Evolutionary conservation across 2,888 invertebrate genomes (phyloP), one percentile per base, ranked within the genome.

Genomic region (Diaperis boleti): DNA sequence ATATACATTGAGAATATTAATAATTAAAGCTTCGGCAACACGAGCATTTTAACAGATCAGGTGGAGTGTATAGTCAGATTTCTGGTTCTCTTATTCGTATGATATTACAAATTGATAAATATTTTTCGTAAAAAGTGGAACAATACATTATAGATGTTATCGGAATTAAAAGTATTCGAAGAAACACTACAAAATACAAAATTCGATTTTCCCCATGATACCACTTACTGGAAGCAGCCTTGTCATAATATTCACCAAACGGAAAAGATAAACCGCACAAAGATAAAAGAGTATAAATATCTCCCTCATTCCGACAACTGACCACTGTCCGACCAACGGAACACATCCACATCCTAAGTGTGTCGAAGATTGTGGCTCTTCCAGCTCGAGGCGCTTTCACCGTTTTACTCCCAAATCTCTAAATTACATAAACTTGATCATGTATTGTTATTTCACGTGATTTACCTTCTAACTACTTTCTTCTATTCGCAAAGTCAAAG

Each of bases 401-500:
- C 42, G 10, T 42, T 22, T 20, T 20, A 10, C 18, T 13, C 45
- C 45, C 26, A 26, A 45, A 22, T 18, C 17, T 14, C 42, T 35
- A 35, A 42, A 13, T 45, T 45, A 45, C 45, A 45, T 45, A 45
- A 45, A 26, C 11, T 7, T 17, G 3, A 42, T 20, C 42, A 42
- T 45, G 10, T 5, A 42, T 29, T 45, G 29, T 42, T 18, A 13
- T 42, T 37, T 50, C 35, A 37, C 37, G 35, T 50, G 50, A 50
- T 50, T 20, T 29, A 29, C 13, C n/a, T 11, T 45, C 20, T n/a
- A n/a, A n/a, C n/a, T 13, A 37, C 50, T 50, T 50, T 52, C 52
- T 35, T 47, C 47, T 31, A 29, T 47, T 49, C 33, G 15, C 33
- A 13, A 29, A 47, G 8, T 15, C 20, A 4, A 11, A 11, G 35